Conservation (phyloP, 2,888 invertebrate genomes). For the Scaptomyza reducta region DNA sequence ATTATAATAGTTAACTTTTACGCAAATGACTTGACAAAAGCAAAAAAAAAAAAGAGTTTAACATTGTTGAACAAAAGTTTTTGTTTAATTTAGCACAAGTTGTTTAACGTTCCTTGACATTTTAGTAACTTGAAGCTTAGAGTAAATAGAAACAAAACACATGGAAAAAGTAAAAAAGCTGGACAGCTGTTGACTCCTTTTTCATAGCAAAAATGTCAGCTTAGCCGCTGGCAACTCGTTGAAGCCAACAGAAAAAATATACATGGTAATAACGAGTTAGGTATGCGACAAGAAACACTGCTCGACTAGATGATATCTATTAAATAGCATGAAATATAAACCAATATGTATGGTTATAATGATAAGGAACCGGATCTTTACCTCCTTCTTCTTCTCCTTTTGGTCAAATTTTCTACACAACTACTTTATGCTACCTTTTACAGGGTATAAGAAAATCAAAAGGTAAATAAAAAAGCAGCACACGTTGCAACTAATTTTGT, state of each 20-base stretch:
- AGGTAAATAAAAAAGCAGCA: conserved; percentile 43
- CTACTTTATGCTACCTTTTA: not conserved
- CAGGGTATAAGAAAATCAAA: conserved; percentile 28
- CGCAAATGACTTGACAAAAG: not conserved
- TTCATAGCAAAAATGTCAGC: conserved; percentile 8
- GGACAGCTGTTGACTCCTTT: conserved; percentile 43
- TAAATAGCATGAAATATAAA: not conserved
- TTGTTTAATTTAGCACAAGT: conserved; percentile 1
- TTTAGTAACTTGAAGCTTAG: conserved; percentile 2
- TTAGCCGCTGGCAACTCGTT: conserved; percentile 50
- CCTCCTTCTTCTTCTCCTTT: not conserved
- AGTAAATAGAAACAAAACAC: not conserved
- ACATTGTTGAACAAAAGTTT: not conserved
- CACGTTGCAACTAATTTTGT: conserved; percentile 70
- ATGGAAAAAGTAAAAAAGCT: conserved; percentile 16
- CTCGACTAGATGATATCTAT: conserved; percentile 3
- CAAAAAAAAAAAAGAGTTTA: not conserved
- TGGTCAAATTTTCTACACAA: not conserved
- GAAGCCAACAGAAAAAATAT: conserved; percentile 14
- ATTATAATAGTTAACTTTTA: conserved; percentile 2
- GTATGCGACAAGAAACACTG: not conserved
- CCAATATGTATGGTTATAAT: not conserved
- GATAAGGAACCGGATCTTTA: not conserved
- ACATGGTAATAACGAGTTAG: conserved; percentile 10
- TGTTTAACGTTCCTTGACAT: not conserved